Evolutionary conservation across 30 jellyfish, hydroid and myxozoan genomes (phyloP).

Genomic region (Aurelia sp.): DNA sequence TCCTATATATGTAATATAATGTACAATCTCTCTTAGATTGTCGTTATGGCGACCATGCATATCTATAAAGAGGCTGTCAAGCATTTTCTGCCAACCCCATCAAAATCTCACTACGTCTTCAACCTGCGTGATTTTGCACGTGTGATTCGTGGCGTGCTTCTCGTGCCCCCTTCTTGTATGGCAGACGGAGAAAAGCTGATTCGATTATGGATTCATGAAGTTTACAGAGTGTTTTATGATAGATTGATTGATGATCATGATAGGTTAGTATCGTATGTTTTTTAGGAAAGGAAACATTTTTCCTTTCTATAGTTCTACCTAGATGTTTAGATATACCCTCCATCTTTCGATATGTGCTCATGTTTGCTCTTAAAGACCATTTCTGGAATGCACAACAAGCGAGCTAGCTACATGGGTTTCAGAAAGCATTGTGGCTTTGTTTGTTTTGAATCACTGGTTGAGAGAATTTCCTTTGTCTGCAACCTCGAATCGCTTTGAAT

Average conservation of each 20-base stretch:
- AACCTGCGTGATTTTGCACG: slow-evolving; percentile 97
- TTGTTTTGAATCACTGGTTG: too few species aligned
- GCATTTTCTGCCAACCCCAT: slow-evolving; percentile 97
- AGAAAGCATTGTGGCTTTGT: too few species aligned
- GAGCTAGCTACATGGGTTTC: too few species aligned
- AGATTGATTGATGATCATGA: slow-evolving; percentile 93
- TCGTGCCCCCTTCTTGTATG: slow-evolving; percentile 92
- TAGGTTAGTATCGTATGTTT: slow-evolving; percentile 30
- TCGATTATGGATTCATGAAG: slow-evolving; percentile 98
- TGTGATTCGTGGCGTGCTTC: slow-evolving; percentile 93
- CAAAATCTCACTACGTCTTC: slow-evolving; percentile 97
- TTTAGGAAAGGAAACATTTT: too few species aligned
- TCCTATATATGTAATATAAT: too few species aligned
- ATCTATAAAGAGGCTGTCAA: slow-evolving; percentile 91
- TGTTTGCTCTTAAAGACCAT: too few species aligned
- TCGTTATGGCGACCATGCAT: slow-evolving; percentile 99
- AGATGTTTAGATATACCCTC: too few species aligned
- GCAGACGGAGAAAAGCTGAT: slow-evolving; percentile 92
- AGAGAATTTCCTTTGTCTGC: too few species aligned
- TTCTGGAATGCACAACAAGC: too few species aligned
- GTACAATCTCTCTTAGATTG: slow-evolving; percentile 63
- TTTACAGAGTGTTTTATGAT: slow-evolving; percentile 96
- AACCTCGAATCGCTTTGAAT: too few species aligned
- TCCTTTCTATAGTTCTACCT: too few species aligned
- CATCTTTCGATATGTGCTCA: too few species aligned